Percentiles rank a stretch among this genome's conserved stretches.
Evolutionary conservation across 2,113 vertebrate species (phyloP).

Genomic region (Tupaia tana): DNA sequence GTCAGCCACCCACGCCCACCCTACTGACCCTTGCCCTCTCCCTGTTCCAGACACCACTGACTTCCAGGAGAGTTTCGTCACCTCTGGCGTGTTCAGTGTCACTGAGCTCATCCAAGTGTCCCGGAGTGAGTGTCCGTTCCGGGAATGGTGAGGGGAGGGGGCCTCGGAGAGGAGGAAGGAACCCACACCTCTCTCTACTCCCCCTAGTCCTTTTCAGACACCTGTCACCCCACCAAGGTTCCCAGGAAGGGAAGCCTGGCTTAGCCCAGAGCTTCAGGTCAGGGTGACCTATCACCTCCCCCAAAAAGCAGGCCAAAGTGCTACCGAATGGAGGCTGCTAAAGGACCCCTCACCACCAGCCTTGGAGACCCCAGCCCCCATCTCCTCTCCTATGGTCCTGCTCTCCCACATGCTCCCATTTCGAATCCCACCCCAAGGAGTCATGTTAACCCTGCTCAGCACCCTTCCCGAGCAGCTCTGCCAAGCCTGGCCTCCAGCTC

Average conservation of each 20-base stretch:
- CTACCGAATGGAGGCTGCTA: neutral
- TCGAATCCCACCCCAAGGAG: neutral
- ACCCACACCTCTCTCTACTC: neutral
- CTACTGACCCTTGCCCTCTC: neutral
- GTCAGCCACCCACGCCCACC: neutral
- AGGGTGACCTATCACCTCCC: neutral
- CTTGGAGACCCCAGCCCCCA: neutral
- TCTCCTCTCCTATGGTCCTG: neutral
- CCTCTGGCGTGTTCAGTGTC: conserved; percentile 99
- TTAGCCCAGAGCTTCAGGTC: neutral
- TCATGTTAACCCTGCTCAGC: neutral
- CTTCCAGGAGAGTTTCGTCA: conserved; percentile 97
- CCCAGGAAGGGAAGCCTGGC: neutral
- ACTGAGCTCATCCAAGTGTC: conserved; percentile 98
- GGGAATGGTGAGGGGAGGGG: neutral
- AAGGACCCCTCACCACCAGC: neutral
- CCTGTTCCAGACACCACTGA: conserved; percentile 92
- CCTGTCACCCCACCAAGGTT: neutral
- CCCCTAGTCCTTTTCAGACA: neutral
- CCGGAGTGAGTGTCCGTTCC: conserved; percentile 92
- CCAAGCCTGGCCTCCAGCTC: neutral
- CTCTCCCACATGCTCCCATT: neutral
- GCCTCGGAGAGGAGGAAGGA: neutral
- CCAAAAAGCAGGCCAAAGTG: neutral
- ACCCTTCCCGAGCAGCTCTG: neutral